phyloP scores from a whole-genome alignment of 2,113 vertebrate genomes.

The Suricata suricatta region DNA sequence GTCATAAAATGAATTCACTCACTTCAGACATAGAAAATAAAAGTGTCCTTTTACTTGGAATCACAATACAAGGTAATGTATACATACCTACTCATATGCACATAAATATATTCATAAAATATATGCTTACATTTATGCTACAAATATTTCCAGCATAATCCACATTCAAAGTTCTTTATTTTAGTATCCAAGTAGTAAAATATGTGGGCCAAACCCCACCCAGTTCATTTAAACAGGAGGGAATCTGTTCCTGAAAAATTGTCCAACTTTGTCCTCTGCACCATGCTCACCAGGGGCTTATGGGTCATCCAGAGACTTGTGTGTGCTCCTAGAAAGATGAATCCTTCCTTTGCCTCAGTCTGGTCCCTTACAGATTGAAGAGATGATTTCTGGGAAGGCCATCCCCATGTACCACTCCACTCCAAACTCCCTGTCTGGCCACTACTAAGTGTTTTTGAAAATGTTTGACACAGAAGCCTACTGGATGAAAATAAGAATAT shows the following conservation, averaged over 20 bases:
- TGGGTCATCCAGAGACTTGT: not conserved
- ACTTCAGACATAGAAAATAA: not conserved
- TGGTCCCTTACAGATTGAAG: not conserved
- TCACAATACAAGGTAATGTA: not conserved
- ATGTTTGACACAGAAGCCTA: not conserved
- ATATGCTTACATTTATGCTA: not conserved
- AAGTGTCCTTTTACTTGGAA: not conserved
- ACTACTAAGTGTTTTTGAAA: not conserved
- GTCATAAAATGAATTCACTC: not conserved
- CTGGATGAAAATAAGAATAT: not conserved
- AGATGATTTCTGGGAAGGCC: not conserved
- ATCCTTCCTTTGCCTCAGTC: not conserved
- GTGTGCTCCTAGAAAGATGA: not conserved
- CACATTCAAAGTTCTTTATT: not conserved
- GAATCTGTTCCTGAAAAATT: not conserved
- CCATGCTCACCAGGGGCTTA: too few species aligned
- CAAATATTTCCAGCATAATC: not conserved
- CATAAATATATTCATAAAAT: not conserved
- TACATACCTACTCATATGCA: not conserved
- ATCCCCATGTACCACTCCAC: accelerated
- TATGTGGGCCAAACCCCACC: not conserved
- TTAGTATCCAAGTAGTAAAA: not conserved
- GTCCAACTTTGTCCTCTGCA: not conserved
- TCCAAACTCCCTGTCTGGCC: not conserved
- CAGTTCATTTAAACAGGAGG: not conserved